These are phyloP conservation scores for Falco biarmicus DNA, from an alignment of 2,797 vertebrate genomes.

Conservation along the genomic window DNA sequence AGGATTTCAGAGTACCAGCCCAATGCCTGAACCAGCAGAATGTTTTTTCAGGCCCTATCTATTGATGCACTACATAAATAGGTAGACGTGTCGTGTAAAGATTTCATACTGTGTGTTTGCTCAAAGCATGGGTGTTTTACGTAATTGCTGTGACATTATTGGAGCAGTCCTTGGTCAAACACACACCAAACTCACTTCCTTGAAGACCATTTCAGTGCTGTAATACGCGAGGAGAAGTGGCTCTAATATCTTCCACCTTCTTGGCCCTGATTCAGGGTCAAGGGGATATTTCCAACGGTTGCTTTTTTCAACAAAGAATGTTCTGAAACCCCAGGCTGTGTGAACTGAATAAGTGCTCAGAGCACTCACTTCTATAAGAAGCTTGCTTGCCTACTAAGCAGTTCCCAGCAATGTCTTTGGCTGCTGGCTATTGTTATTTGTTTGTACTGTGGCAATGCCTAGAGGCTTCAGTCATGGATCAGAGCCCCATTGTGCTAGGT, in stretches of 20 bases:
- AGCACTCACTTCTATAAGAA: slow-evolving; percentile 59
- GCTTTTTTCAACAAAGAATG: slow-evolving; percentile 53
- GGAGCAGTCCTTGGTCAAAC: slow-evolving; percentile 15
- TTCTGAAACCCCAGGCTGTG: slow-evolving; percentile 39
- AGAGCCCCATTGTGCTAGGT: slow-evolving; percentile 50
- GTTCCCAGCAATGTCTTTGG: slow-evolving; percentile 59
- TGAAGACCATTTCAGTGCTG: neutral
- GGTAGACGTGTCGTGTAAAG: neutral
- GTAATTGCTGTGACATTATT: neutral
- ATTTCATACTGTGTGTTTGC: neutral
- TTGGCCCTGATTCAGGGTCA: slow-evolving; percentile 33
- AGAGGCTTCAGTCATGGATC: slow-evolving; percentile 50
- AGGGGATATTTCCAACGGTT: slow-evolving; percentile 42
- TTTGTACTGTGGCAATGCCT: slow-evolving; percentile 58
- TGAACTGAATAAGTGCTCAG: slow-evolving; percentile 47
- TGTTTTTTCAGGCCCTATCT: rapidly evolving
- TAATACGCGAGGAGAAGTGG: neutral
- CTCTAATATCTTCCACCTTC: slow-evolving; percentile 14
- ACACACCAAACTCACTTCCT: neutral
- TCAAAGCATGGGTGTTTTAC: neutral
- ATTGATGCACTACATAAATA: neutral
- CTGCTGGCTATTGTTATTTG: slow-evolving; percentile 63
- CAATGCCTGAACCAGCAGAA: neutral
- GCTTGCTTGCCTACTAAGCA: slow-evolving; percentile 63
- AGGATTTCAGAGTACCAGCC: neutral